These are phyloP conservation scores for Drosophila kanekoi DNA, from an alignment of 2,888 invertebrate genomes.

Conservation along the genomic window DNA sequence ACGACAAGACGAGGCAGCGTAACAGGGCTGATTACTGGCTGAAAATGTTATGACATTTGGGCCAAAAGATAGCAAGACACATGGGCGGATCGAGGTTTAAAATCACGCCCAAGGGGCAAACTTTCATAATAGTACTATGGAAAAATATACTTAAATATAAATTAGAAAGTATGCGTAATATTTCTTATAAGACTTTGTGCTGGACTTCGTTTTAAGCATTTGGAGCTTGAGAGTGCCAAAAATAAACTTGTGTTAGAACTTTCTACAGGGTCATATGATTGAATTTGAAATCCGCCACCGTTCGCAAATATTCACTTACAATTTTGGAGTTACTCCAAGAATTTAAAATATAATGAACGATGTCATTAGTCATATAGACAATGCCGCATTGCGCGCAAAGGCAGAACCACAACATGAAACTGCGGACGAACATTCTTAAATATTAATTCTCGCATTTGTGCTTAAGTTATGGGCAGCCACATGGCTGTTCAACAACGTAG, in stretches of 20 bases:
- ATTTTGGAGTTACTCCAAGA: slow-evolving; percentile 80
- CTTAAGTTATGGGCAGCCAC: slow-evolving; percentile 66
- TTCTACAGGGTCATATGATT: not conserved
- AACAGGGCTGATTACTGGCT: slow-evolving; percentile 67
- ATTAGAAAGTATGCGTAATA: too few relatives aligned
- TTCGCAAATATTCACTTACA: slow-evolving; percentile 29
- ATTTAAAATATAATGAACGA: slow-evolving; percentile 83
- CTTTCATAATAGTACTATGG: not conserved
- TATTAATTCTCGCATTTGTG: slow-evolving; percentile 76
- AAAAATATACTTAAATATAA: too few relatives aligned
- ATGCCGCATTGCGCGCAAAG: slow-evolving; percentile 56
- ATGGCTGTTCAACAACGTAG: slow-evolving; percentile 15
- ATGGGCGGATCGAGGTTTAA: slow-evolving; percentile 48
- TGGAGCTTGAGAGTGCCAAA: too few relatives aligned
- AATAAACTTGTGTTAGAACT: not conserved
- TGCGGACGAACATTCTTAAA: slow-evolving; percentile 54
- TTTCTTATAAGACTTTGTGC: too few relatives aligned
- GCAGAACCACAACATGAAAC: slow-evolving; percentile 24
- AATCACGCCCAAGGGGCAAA: slow-evolving; percentile 6
- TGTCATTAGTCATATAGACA: slow-evolving; percentile 83
- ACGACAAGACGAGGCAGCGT: not conserved
- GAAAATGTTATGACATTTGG: slow-evolving; percentile 76
- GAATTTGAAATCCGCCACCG: slow-evolving; percentile 30
- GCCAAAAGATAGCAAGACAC: slow-evolving; percentile 23
- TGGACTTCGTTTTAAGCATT: too few relatives aligned